Conservation (phyloP, 2,888 invertebrate genomes). For the Eupithecia inturbata region DNA sequence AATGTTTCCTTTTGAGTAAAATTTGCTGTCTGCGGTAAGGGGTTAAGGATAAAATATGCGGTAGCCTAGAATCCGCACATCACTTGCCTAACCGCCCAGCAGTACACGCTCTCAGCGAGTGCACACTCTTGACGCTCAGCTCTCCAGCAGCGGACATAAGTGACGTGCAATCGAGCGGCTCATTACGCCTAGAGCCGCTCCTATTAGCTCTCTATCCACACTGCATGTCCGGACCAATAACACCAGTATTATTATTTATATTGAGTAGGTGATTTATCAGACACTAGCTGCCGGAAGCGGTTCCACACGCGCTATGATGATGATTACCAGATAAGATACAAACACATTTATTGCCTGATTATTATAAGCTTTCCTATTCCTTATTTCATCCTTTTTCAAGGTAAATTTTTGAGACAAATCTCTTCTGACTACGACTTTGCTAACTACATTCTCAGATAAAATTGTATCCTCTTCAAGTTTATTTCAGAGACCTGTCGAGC, state of each 20-base stretch:
- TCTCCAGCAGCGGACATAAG: not conserved
- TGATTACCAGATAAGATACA: too few relatives aligned
- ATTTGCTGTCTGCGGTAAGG: too few relatives aligned
- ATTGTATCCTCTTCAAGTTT: not conserved
- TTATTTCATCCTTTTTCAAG: not conserved
- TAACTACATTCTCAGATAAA: not conserved
- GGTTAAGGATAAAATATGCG: not conserved
- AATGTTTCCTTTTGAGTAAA: too few relatives aligned
- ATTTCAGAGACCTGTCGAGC: not conserved
- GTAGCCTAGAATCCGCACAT: not conserved
- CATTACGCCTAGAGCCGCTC: not conserved
- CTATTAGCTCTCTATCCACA: not conserved
- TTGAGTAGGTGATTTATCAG: not conserved
- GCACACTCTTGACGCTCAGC: not conserved
- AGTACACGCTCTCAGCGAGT: not conserved
- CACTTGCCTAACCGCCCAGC: not conserved
- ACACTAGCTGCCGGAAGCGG: not conserved
- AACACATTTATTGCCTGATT: not conserved
- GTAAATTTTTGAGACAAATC: too few relatives aligned
- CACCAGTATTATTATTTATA: not conserved
- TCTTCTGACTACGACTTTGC: not conserved
- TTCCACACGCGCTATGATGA: too few relatives aligned
- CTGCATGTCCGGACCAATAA: not conserved
- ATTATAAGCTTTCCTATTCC: too few relatives aligned
- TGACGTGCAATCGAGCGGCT: constrained; percentile 7